These are phyloP conservation scores for Parapristionchus giblindavisi DNA, from an alignment of 2,888 invertebrate species.

Conservation along the genomic window DNA sequence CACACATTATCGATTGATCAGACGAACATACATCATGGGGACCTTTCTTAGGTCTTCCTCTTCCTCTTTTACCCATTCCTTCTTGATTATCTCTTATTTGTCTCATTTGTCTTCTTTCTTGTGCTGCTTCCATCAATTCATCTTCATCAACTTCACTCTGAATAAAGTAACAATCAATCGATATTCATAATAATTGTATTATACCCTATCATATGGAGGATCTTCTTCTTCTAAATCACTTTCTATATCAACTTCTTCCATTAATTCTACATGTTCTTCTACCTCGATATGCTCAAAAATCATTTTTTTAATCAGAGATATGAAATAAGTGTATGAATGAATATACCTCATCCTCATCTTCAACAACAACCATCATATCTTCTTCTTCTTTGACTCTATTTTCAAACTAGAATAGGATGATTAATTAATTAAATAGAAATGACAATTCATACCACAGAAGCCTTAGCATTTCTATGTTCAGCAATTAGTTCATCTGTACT, in stretches of 20 bases:
- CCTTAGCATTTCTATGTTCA: neutral
- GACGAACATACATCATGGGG: slow-evolving; percentile 18
- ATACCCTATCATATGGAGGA: slow-evolving; percentile 17
- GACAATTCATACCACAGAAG: neutral
- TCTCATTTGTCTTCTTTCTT: slow-evolving; percentile 1
- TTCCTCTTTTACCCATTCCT: slow-evolving; percentile 27
- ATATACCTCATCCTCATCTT: too few species aligned
- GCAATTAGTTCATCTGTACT: slow-evolving; percentile 9
- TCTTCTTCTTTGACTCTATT: too few species aligned
- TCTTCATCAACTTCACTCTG: slow-evolving; percentile 29
- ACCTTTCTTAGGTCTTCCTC: slow-evolving; percentile 34
- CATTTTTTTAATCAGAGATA: neutral
- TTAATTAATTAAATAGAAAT: too few species aligned
- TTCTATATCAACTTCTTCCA: slow-evolving; percentile 13
- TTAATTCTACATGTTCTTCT: slow-evolving; percentile 8
- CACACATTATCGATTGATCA: neutral
- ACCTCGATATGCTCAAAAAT: neutral
- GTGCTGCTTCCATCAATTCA: slow-evolving; percentile 2
- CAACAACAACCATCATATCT: too few species aligned
- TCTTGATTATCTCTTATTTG: slow-evolving; percentile 23
- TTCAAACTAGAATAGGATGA: too few species aligned
- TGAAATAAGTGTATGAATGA: too few species aligned
- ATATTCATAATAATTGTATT: neutral
- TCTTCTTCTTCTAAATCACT: slow-evolving; percentile 43
- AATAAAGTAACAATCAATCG: neutral